These are phyloP conservation scores for Yponomeuta sedellus DNA, from an alignment of 2,888 invertebrate species.

Conservation along the genomic window DNA sequence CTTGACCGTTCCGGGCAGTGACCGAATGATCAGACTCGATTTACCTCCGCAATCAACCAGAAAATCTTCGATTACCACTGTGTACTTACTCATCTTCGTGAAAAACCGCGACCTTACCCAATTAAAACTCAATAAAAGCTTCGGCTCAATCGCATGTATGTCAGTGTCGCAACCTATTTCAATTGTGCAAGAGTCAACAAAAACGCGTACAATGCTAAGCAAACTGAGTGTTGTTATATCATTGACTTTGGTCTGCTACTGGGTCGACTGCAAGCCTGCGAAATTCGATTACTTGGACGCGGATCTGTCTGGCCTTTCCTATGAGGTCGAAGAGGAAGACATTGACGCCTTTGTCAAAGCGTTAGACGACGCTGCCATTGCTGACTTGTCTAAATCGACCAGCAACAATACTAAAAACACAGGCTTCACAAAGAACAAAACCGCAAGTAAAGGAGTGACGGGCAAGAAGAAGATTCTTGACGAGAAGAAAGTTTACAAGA, in stretches of 20 bases:
- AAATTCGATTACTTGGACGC: constrained; percentile 51
- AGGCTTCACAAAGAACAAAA: constrained; percentile 48
- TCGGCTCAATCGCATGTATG: constrained; percentile 58
- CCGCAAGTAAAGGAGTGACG: constrained; percentile 41
- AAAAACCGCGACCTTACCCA: constrained; percentile 61
- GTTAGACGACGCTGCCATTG: constrained; percentile 32
- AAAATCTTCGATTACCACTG: constrained; percentile 34
- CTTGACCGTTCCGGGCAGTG: constrained; percentile 57
- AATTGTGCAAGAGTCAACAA: constrained; percentile 41
- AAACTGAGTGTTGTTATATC: constrained; percentile 44
- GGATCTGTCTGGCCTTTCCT: constrained; percentile 46
- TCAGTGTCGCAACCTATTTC: constrained; percentile 73
- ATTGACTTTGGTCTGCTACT: constrained; percentile 42
- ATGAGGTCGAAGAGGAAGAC: constrained; percentile 53
- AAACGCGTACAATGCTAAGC: constrained; percentile 40
- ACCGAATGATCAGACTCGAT: constrained; percentile 26
- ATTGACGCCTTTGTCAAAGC: constrained; percentile 47
- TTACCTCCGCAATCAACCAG: constrained; percentile 43
- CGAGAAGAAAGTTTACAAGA: constrained; percentile 49
- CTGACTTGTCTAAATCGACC: constrained; percentile 15
- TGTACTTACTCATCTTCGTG: constrained; percentile 39
- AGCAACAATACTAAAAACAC: constrained; percentile 35
- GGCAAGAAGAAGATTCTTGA: constrained; percentile 46
- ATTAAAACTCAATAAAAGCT: constrained; percentile 48
- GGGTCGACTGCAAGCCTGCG: constrained; percentile 30